phyloP scores from a whole-genome alignment of 1,140 invertebrate species.

The Aphelinus atriplicis region DNA sequence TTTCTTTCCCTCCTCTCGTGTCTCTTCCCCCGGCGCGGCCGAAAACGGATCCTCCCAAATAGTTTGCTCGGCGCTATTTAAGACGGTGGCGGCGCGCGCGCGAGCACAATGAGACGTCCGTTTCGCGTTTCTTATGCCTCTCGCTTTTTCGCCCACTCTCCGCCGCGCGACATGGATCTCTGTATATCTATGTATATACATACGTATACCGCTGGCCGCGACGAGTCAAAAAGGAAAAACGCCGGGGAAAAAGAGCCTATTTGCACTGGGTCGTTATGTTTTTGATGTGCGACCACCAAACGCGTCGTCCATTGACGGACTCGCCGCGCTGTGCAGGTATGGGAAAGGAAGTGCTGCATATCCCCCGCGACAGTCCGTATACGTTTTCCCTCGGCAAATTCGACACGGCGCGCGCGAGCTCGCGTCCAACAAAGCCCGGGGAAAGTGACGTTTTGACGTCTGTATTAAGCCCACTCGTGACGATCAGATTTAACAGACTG shows the following conservation, averaged over 20 bases:
- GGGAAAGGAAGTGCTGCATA: conserved; percentile 22
- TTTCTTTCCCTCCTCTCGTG: background rate
- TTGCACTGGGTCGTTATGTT: conserved; percentile 34
- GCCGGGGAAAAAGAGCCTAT: conserved; percentile 31
- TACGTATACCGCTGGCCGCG: too few relatives aligned
- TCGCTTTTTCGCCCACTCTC: background rate
- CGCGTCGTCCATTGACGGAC: conserved; percentile 10
- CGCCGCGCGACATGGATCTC: too few relatives aligned
- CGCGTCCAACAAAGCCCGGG: conserved; percentile 34
- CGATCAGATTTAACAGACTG: background rate
- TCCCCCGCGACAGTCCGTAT: conserved; percentile 31
- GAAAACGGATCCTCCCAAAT: conserved; percentile 16
- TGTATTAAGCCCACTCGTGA: conserved; percentile 40
- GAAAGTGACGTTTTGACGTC: conserved; percentile 45
- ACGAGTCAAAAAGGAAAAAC: too few relatives aligned
- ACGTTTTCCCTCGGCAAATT: conserved; percentile 46
- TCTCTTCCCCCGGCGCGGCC: too few relatives aligned
- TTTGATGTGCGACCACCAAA: conserved; percentile 30
- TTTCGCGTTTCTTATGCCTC: background rate
- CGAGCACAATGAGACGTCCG: background rate
- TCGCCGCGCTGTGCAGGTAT: conserved; percentile 39
- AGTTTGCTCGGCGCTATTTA: conserved; percentile 25
- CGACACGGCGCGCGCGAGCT: conserved; percentile 37
- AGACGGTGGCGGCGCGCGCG: background rate
- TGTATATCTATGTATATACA: too few relatives aligned